Conservation (phyloP, 1,140 invertebrate genomes). For the Drosophila obscura region DNA sequence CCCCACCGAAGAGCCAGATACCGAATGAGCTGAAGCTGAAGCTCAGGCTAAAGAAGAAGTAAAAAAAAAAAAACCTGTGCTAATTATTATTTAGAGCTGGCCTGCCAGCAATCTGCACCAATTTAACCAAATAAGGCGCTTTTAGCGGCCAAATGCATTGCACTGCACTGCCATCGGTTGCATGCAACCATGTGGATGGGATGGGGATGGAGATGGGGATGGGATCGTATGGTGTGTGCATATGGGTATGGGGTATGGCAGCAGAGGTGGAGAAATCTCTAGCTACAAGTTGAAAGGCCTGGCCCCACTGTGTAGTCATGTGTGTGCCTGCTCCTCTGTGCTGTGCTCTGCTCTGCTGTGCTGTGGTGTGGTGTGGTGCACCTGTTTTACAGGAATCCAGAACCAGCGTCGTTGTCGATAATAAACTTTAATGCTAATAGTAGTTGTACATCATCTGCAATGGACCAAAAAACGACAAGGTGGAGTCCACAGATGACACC, state of each 20-base stretch:
- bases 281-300: constrained; percentile 75
- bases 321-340: constrained; percentile 9
- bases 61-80: constrained; percentile 71
- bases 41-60: constrained; percentile 2
- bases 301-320: constrained; percentile 29
- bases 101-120: constrained; percentile 78
- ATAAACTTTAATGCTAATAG: constrained; percentile 83
- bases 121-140: constrained; percentile 83
- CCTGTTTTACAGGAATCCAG: constrained; percentile 81
- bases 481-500: constrained; percentile 18
- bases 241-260: background rate
- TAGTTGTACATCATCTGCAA: constrained; percentile 80
- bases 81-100: constrained; percentile 83
- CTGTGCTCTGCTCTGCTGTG: background rate
- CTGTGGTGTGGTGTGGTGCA: constrained; percentile 44
- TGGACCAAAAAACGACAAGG: constrained; percentile 72
- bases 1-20: constrained; percentile 11
- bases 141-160: constrained; percentile 77
- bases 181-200: constrained; percentile 61
- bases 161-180: constrained; percentile 26
- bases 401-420: constrained; percentile 79
- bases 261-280: constrained; percentile 66
- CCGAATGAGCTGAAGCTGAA: constrained; percentile 4
- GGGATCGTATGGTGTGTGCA: constrained; percentile 14
- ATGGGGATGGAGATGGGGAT: background rate